Percentiles rank a stretch among this genome's conserved stretches.
These are phyloP conservation scores for Cephus nigrinus DNA, from an alignment of 2,888 invertebrate species.

Conservation along the genomic window DNA sequence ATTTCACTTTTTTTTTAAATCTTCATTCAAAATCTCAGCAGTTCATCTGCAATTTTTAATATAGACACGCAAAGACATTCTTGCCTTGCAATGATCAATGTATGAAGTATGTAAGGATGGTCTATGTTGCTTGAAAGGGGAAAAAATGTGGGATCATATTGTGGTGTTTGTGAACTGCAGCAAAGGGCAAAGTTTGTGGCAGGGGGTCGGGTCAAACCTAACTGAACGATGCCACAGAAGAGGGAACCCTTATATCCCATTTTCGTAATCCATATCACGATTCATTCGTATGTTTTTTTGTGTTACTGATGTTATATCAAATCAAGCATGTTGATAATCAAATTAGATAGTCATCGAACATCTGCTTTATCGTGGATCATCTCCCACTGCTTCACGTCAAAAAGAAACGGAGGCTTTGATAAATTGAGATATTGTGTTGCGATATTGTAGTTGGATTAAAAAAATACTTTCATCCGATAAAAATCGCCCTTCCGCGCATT, in stretches of 20 bases:
- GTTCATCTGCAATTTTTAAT: neutral
- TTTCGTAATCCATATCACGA: slow-evolving; percentile 10
- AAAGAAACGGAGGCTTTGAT: slow-evolving; percentile 35
- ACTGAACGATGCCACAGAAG: neutral
- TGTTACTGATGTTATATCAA: neutral
- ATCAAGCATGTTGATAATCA: slow-evolving; percentile 20
- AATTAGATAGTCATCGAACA: slow-evolving; percentile 35
- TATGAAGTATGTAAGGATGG: neutral
- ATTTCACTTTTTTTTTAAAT: neutral
- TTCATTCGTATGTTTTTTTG: slow-evolving; percentile 20
- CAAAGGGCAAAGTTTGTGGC: neutral
- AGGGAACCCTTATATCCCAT: neutral
- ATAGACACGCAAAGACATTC: neutral
- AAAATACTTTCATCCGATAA: neutral
- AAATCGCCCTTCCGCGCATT: neutral
- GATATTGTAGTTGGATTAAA: neutral
- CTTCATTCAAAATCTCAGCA: neutral
- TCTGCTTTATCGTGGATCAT: slow-evolving; percentile 38
- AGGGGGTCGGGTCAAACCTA: neutral
- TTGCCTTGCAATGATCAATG: neutral
- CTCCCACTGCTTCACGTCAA: slow-evolving; percentile 13
- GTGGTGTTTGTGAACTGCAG: neutral
- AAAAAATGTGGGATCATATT: neutral
- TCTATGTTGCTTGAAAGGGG: neutral
- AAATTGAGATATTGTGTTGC: slow-evolving; percentile 40